These are phyloP conservation scores for Mirza zaza DNA, from an alignment of 2,113 vertebrate species.

Conservation along the genomic window DNA sequence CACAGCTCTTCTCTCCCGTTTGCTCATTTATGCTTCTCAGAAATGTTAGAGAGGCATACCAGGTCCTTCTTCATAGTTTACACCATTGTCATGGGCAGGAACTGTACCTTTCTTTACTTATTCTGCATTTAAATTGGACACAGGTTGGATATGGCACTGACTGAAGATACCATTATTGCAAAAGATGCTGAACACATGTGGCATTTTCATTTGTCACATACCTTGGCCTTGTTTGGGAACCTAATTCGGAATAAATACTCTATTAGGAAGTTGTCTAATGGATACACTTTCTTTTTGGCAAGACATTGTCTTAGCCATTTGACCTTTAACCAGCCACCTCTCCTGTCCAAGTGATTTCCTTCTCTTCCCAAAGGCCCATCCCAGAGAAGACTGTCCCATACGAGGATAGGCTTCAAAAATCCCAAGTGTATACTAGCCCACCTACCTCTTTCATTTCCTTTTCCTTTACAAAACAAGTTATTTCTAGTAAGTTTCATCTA, in stretches of 20 bases:
- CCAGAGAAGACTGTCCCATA: background rate
- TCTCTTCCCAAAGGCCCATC: background rate
- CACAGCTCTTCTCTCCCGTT: background rate
- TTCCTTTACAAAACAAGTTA: background rate
- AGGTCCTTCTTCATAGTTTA: background rate
- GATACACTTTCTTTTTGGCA: background rate
- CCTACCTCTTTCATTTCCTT: background rate
- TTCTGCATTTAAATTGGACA: background rate
- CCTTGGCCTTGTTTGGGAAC: background rate
- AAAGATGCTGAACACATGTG: background rate
- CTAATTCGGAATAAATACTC: background rate
- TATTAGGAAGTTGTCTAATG: background rate
- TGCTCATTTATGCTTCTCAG: background rate
- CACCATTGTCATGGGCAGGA: background rate
- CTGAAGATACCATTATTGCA: too few relatives aligned
- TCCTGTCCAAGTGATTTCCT: background rate
- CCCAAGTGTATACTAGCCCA: background rate
- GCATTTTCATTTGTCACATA: background rate
- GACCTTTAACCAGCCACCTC: background rate
- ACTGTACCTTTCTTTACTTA: background rate
- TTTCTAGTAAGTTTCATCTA: background rate
- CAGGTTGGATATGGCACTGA: background rate
- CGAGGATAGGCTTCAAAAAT: background rate
- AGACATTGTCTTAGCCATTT: background rate
- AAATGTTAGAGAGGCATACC: background rate